Evolutionary conservation across 92 coral and sea anemone species (phyloP).

Genomic region (Epizoanthus fatuus): DNA sequence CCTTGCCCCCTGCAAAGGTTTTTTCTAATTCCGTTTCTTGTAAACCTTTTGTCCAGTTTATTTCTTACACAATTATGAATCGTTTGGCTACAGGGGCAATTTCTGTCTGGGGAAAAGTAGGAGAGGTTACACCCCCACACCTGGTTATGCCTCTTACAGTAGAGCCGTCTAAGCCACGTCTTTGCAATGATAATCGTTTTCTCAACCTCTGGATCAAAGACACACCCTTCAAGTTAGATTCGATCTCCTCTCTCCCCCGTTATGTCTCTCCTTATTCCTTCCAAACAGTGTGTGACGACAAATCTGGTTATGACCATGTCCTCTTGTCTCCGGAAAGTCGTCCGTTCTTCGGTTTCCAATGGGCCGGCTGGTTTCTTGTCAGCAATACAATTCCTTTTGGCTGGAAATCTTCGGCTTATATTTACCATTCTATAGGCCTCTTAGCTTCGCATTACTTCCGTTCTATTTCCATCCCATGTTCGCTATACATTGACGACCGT

Average conservation of each 20-base stretch:
- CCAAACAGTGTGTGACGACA: slow-evolving; percentile 67
- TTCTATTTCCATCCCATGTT: slow-evolving; percentile 50
- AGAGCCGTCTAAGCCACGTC: slow-evolving; percentile 31
- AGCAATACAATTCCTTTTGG: slow-evolving; percentile 68
- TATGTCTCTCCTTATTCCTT: slow-evolving; percentile 47
- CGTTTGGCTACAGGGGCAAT: slow-evolving; percentile 25
- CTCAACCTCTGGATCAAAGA: slow-evolving; percentile 30
- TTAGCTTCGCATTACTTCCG: slow-evolving; percentile 50
- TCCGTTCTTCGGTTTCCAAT: slow-evolving; percentile 62
- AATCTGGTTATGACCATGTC: slow-evolving; percentile 67
- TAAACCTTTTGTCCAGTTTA: not conserved
- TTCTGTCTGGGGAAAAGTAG: slow-evolving; percentile 25
- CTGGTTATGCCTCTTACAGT: slow-evolving; percentile 42
- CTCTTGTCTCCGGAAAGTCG: slow-evolving; percentile 50
- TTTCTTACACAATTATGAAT: not conserved
- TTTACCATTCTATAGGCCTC: slow-evolving; percentile 60
- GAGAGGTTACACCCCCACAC: not conserved
- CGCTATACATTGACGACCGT: slow-evolving; percentile 58
- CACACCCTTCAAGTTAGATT: slow-evolving; percentile 24
- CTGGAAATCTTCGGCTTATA: slow-evolving; percentile 63
- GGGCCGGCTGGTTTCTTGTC: slow-evolving; percentile 65
- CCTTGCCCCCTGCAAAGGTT: not conserved
- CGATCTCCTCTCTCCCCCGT: slow-evolving; percentile 13
- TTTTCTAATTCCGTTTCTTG: not conserved
- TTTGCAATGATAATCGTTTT: slow-evolving; percentile 42